A percentile compares a stretch with the other conserved stretches of the same genome.
Evolutionary conservation across 92 coral and sea anemone genomes (phyloP).

Genomic region (Anthopleura xanthogrammica): DNA sequence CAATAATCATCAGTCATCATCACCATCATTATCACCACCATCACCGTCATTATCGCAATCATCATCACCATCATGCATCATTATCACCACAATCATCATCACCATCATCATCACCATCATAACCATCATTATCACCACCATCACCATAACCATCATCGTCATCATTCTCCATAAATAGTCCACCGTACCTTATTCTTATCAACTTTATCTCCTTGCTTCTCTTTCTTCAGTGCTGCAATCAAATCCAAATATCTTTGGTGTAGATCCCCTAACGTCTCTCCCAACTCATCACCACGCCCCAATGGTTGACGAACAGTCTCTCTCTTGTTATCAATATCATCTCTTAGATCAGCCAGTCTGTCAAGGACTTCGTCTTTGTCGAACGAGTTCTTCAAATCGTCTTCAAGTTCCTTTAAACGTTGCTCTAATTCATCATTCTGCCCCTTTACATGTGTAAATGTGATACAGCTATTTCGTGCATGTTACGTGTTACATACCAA

Average conservation of each 20-base stretch:
- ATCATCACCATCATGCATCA: background rate
- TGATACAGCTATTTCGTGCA: too few relatives aligned
- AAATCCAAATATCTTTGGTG: constrained; percentile 76
- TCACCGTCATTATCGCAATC: background rate
- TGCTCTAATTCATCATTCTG: constrained; percentile 76
- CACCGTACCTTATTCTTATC: constrained; percentile 33
- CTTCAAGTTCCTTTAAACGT: constrained; percentile 78
- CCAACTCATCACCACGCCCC: constrained; percentile 80
- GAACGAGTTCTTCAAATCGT: constrained; percentile 57
- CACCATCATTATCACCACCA: background rate
- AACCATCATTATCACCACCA: background rate
- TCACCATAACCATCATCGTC: background rate
- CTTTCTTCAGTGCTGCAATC: constrained; percentile 67
- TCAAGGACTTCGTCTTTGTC: constrained; percentile 74
- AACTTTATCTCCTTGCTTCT: constrained; percentile 60
- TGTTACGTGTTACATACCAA: too few relatives aligned
- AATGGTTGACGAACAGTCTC: constrained; percentile 58
- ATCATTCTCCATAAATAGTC: background rate
- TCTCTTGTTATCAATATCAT: constrained; percentile 60
- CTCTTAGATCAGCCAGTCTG: constrained; percentile 66
- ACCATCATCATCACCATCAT: background rate
- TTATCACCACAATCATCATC: background rate
- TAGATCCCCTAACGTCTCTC: constrained; percentile 69
- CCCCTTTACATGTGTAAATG: constrained; percentile 33
- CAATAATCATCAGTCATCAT: background rate